Base-by-base conservation (phyloP, 2,113 vertebrate species). In the Catharus minimus region DNA sequence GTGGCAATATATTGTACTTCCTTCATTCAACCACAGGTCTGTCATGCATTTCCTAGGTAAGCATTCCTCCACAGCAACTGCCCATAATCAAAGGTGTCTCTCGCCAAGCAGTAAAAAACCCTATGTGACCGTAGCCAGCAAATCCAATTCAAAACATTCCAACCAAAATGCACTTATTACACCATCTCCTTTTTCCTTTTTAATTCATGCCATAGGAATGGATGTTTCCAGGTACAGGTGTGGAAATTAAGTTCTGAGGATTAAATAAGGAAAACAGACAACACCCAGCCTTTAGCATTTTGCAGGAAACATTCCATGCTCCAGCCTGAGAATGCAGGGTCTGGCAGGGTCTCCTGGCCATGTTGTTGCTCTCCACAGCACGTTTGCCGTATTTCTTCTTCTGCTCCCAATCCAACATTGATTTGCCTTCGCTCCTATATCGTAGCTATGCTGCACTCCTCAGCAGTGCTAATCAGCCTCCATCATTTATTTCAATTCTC, bases 271-370 rank as follows among this genome's bases (percentile, higher is more conserved):
- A 36, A 82, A 64, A 9, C 0, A 85, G 82, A 14, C 52, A 77
- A 50, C 52, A 86, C 41, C 82, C 74, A 87, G 61, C 67, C 89
- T 75, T 62, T 5, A 74, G 92, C 83, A 52, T 90, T 84, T 38
- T 43, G 86, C 75, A 94, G 82, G 56, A 46, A 72, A 32, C 85
- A 9, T 32, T 62, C 46, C 74, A 38, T 38, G 13, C 89, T 86
- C 77, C 90, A 94, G 57, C 95, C 93, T 66, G 68, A 66, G 78
- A 88, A 60, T 9, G 74, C 92, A 38, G 38, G 38, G 93, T 88
- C 73, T 78, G 82, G 76, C 81, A 94, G 82, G 73, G 32, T 41
- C 92, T 61, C 89, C 90, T 58, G 62, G 95, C 93, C 96, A 65
- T 93, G 81, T 50, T 95, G 71, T 19, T 93, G 73, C 79, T 86